Evolutionary conservation across 2,888 invertebrate genomes (phyloP), one percentile per base, ranked within the genome.

Genomic region (Eilema caniola): DNA sequence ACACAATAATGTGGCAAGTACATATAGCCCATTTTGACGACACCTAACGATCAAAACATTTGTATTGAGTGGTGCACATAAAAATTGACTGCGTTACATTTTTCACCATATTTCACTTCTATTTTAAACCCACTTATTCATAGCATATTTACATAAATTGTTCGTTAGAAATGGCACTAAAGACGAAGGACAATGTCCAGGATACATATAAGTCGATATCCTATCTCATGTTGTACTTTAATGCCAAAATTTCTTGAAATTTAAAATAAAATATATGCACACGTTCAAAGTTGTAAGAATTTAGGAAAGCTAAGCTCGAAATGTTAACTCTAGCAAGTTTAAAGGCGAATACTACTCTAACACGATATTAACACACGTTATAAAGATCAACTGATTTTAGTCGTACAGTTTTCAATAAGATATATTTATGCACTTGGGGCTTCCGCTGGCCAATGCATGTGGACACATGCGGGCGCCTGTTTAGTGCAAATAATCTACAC

Each of bases 41-140:
- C 80, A 83, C 79, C 82, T 82, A 80, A 79, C 72, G 73, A 73
- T 73, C 62, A 77, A 79, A 78, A 79, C 78, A 88, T 90, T 88
- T 88, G 90, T 91, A 87, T 87, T 80, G 77, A 85, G 85, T 86
- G 88, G 86, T 86, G 88, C 86, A 85, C 86, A 82, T 83, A 85
- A 88, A n/a, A 94, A 95, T 95, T 94, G 94, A 95, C 94, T 90
- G 92, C 89, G 92, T 93, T 92, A 85, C 89, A 74, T 85, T 88
- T 83, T 80, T 87, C 88, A 87, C 82, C 89, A 74, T 85, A 88
- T 83, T 80, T 87, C 88, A 87, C 82, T 75, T 84, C 79, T 82
- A 78, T 80, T 75, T 74, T 20, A 57, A 71, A 75, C 73, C 69
- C 72, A 76, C 77, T 72, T 72, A 84, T 75, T 78, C 81, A 74